Evolutionary conservation across 2,888 invertebrate species (phyloP).

Genomic region (Leucoptera coffeella): DNA sequence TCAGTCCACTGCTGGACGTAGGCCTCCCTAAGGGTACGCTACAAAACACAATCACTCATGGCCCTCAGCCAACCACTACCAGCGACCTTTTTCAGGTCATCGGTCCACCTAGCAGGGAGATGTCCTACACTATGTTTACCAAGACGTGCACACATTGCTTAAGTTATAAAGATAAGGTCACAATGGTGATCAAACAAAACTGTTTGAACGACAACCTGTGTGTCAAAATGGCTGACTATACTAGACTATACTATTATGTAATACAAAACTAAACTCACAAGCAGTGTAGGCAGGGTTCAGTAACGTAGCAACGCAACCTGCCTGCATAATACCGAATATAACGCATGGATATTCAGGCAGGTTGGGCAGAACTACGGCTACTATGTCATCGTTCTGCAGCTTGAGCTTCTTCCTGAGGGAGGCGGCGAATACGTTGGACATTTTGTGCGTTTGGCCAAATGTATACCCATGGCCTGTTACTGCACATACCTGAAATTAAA

Average conservation of each 20-base stretch:
- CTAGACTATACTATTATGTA: not conserved
- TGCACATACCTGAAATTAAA: slow-evolving; percentile 60
- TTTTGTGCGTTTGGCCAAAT: slow-evolving; percentile 58
- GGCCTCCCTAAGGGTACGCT: too few species aligned
- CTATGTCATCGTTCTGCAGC: slow-evolving; percentile 57
- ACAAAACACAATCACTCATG: too few species aligned
- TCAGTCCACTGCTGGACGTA: too few species aligned
- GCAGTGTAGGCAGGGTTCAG: slow-evolving; percentile 59
- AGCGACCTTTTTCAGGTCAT: too few species aligned
- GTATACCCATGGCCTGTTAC: slow-evolving; percentile 68
- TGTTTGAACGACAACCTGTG: too few species aligned
- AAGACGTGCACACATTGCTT: too few species aligned
- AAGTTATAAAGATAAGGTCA: too few species aligned
- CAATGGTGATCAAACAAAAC: too few species aligned
- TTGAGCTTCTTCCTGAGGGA: slow-evolving; percentile 60
- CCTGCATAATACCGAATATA: slow-evolving; percentile 59
- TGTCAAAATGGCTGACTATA: too few species aligned
- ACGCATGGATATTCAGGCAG: slow-evolving; percentile 66
- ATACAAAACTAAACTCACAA: slow-evolving; percentile 13
- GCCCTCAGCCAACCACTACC: too few species aligned
- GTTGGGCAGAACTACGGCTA: slow-evolving; percentile 70
- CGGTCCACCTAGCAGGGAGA: too few species aligned
- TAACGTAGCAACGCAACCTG: slow-evolving; percentile 62
- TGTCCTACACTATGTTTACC: too few species aligned
- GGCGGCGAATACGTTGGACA: slow-evolving; percentile 57